A percentile compares a stretch with the other conserved stretches of the same genome.
Conservation (phyloP, 2,888 invertebrate genomes). For the Hipparchia sbordonii region DNA sequence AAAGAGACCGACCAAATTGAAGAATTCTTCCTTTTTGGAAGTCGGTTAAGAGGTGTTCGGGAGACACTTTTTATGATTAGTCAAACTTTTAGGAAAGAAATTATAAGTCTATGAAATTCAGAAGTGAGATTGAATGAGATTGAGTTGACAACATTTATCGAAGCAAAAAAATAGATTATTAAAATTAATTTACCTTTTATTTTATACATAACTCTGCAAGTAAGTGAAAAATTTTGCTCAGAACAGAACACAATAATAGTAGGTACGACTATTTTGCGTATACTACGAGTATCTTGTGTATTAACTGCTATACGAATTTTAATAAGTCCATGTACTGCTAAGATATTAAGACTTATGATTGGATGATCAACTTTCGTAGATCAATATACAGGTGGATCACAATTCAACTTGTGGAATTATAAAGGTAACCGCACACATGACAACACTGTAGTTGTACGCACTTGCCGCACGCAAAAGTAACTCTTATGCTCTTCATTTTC, state of each 20-base stretch:
- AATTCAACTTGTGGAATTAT: neutral
- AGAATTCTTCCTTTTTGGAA: too few species aligned
- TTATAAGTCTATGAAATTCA: neutral
- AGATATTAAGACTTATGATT: neutral
- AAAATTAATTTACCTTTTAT: constrained; percentile 1
- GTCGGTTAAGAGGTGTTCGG: too few species aligned
- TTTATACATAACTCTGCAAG: neutral
- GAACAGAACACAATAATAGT: neutral
- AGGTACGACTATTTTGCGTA: too few species aligned
- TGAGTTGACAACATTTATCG: neutral
- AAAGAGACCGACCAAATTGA: too few species aligned
- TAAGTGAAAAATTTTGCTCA: neutral
- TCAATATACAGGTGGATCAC: constrained; percentile 13
- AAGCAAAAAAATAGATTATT: neutral
- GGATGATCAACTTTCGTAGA: constrained; percentile 16
- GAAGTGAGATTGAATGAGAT: neutral
- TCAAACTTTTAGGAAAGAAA: neutral
- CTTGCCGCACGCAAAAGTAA: neutral
- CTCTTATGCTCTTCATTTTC: neutral
- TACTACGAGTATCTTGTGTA: neutral
- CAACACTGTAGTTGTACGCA: neutral
- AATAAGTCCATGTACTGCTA: neutral
- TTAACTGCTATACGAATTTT: neutral
- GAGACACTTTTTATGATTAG: neutral
- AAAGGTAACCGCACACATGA: neutral